Percentiles rank a stretch among this genome's conserved stretches.
Evolutionary conservation across 2,797 vertebrate species (phyloP).

Genomic region (Bovichtus diacanthus): DNA sequence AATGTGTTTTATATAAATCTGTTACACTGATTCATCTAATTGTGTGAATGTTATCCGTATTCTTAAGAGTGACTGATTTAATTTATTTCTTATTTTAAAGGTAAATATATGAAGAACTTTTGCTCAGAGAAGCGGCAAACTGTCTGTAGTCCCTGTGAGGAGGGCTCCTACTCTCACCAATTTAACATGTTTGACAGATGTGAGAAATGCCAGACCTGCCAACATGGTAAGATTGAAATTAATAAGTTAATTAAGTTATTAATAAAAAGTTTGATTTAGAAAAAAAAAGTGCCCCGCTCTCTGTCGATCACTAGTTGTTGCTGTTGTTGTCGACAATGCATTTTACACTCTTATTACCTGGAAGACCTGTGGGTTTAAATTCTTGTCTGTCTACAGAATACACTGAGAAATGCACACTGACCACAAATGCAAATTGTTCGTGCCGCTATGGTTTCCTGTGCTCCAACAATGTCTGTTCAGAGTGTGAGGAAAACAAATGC

Average conservation of each 20-base stretch:
- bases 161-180: not conserved
- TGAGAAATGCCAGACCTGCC: conserved; percentile 56
- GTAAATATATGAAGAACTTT: conserved; percentile 19
- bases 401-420: conserved; percentile 56
- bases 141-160: conserved; percentile 63
- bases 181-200: conserved; percentile 43
- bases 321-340: not conserved
- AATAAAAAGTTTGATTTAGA: not conserved
- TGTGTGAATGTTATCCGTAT: not conserved
- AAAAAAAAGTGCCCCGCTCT: not conserved
- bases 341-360: not conserved
- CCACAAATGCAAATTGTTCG: conserved; percentile 59
- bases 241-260: no score
- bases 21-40: conserved; percentile 1
- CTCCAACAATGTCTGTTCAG: conserved; percentile 51
- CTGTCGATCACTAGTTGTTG: not conserved
- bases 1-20: conserved; percentile 11
- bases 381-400: conserved; percentile 53
- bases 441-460: conserved; percentile 73
- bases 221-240: conserved; percentile 54
- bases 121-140: conserved; percentile 46
- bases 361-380: conserved; percentile 17
- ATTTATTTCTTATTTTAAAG: conserved; percentile 58
- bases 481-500: conserved; percentile 59
- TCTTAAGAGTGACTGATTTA: not conserved